These are phyloP conservation scores for Ceyx melanurus DNA, from an alignment of 2,113 vertebrate genomes.

Conservation along the genomic window DNA sequence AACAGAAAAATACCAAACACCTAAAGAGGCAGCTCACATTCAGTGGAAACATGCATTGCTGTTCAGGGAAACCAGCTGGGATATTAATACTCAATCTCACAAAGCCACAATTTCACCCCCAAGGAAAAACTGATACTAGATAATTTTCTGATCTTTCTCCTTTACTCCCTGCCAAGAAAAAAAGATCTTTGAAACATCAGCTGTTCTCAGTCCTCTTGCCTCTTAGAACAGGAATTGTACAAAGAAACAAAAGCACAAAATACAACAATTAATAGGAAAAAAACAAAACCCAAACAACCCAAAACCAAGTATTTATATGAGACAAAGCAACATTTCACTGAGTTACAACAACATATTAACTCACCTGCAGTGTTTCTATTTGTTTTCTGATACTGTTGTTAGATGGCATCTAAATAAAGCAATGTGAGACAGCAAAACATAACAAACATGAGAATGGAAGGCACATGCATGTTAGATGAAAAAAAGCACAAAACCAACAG, in stretches of 20 bases:
- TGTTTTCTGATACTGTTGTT: slow-evolving; percentile 99
- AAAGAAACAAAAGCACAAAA: slow-evolving; percentile 58
- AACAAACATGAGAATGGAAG: slow-evolving; percentile 84
- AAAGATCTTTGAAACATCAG: background rate
- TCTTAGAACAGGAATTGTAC: background rate
- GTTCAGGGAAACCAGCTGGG: background rate
- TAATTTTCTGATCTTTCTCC: background rate
- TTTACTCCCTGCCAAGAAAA: background rate
- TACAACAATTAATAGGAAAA: slow-evolving; percentile 41
- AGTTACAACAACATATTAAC: slow-evolving; percentile 75
- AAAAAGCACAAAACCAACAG: slow-evolving; percentile 79
- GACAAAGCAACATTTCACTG: slow-evolving; percentile 70
- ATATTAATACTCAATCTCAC: background rate
- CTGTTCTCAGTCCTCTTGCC: background rate
- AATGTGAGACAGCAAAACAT: slow-evolving; percentile 89
- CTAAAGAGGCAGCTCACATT: background rate
- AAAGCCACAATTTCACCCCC: background rate
- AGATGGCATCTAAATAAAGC: slow-evolving; percentile 99
- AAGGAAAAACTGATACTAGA: background rate
- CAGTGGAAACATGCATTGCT: slow-evolving; percentile 10
- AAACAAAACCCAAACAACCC: background rate
- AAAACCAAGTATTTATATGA: slow-evolving; percentile 40
- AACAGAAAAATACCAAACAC: background rate
- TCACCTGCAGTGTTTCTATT: slow-evolving; percentile 99
- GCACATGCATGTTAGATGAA: slow-evolving; percentile 89